Evolutionary conservation across 2,888 invertebrate species (phyloP).

Genomic region (Eupithecia dodoneata): DNA sequence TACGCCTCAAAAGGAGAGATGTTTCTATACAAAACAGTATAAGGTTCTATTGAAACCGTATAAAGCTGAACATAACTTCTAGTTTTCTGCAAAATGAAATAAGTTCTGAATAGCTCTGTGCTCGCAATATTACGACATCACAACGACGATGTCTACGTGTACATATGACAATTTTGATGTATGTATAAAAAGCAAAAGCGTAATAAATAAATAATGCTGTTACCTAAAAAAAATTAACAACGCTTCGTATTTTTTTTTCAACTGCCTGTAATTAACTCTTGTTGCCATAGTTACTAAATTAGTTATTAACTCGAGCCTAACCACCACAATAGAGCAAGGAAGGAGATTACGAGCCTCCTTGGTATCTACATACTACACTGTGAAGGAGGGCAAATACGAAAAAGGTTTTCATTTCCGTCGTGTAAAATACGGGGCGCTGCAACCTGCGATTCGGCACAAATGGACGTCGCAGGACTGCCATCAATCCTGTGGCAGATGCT

Average conservation of each 20-base stretch:
- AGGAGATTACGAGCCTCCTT: not conserved
- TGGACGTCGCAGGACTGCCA: conserved; percentile 23
- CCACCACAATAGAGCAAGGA: not conserved
- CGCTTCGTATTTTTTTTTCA: not conserved
- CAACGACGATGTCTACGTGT: not conserved
- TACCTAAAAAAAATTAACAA: not conserved
- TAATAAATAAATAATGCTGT: no score
- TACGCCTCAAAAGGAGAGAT: conserved; percentile 19
- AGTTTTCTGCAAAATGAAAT: not conserved
- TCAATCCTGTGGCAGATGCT: conserved; percentile 31
- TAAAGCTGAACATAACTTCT: conserved; percentile 8
- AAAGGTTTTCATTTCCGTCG: conserved; percentile 39
- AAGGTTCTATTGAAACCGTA: conserved; percentile 14
- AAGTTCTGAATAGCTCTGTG: not conserved
- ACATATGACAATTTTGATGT: not conserved
- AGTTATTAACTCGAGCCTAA: not conserved
- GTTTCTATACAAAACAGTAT: not conserved
- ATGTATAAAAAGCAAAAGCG: no score
- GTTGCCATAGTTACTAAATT: no score
- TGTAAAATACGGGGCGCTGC: conserved; percentile 35
- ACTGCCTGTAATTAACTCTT: no score
- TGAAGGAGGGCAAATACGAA: conserved; percentile 25
- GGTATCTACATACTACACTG: not conserved
- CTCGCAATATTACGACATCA: not conserved
- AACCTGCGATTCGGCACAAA: conserved; percentile 32